Evolutionary conservation across 2,113 vertebrate species (phyloP).

Genomic region (Chitala chitala): DNA sequence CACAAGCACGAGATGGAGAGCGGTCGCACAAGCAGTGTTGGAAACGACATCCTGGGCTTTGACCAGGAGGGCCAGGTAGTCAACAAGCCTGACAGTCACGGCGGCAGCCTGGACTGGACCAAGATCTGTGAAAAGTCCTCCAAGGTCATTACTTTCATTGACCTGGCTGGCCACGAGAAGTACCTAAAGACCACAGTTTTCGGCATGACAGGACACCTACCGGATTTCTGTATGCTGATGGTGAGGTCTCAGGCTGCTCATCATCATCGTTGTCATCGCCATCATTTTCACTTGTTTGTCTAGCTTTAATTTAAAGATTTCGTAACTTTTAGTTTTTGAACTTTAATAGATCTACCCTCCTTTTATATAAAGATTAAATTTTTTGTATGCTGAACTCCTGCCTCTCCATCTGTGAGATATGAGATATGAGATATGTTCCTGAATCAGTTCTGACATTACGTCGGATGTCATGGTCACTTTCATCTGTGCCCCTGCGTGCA

Average conservation of each 20-base stretch:
- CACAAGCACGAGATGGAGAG: constrained; percentile 96
- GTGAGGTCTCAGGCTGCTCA: constrained; percentile 57
- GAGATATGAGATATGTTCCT: too few species aligned
- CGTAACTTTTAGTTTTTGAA: background rate
- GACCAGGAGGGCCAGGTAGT: constrained; percentile 89
- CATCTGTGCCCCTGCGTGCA: constrained; percentile 37
- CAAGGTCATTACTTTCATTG: constrained; percentile 93
- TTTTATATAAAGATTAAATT: background rate
- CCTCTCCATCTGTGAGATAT: too few species aligned
- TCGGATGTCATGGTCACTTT: background rate
- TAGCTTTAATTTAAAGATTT: background rate
- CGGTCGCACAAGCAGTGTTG: constrained; percentile 90
- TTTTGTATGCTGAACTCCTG: too few species aligned
- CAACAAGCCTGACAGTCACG: constrained; percentile 88
- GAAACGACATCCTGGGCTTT: constrained; percentile 92
- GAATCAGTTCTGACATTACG: background rate
- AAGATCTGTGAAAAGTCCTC: constrained; percentile 94
- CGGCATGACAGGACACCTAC: constrained; percentile 92
- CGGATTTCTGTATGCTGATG: constrained; percentile 98
- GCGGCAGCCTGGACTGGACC: constrained; percentile 89
- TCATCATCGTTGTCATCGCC: background rate
- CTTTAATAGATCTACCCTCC: background rate
- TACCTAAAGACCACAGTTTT: constrained; percentile 95
- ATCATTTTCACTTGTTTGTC: too few species aligned
- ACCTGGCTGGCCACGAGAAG: constrained; percentile 89